Base-by-base conservation (phyloP, 2,113 vertebrate species). In the Amblyopsis rosae region DNA sequence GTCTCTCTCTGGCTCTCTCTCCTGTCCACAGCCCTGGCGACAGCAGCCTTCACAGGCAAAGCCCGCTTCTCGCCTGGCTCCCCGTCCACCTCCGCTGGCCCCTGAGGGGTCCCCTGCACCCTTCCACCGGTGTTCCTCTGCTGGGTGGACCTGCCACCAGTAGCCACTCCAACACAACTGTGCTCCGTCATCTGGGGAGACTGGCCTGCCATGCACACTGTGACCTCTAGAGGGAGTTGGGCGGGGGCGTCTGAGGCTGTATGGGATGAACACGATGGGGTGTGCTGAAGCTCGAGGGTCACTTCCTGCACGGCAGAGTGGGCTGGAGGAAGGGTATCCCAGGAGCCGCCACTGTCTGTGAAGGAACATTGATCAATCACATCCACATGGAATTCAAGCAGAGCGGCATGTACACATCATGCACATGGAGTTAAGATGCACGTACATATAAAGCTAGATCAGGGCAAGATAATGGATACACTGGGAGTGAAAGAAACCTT, bases 271-370 rank as follows among this genome's bases (percentile, higher is more conserved):
- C 93, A 94, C 92, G 93, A 95, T 94, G 96, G 94, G 91, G 91
- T 90, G 80, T 94, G 93, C 92, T 92, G 92, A 89, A 94, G 92
- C 0, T 96, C 94, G 2, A 93, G 92, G 86, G 92, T 95, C 96
- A 99, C 94, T 99, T 98, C 95, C 96, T 94, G 94, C 97, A 97
- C 92, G 91, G 94, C 93, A 96, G 95, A 87, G 96, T 94, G 85
- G 96, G 94, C 82, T 96, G 96, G 91, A 96, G 95, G 88, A 96
- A 95, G 89, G 94, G 94, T 75, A 86, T 95, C 96, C 96, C 98
- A 94, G 97, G 93, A 81, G 96, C 84, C 65, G 95, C 90, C 93
- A 92, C 96, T 93, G 96, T 97, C 98, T 98, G 93, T 84, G 62
- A 67, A 46, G 88, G 76, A 72, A 81, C 82, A 80, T 76, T 80